These are phyloP conservation scores for Chironex yamaguchii DNA, from an alignment of 30 jellyfish, hydroid and myxozoan genomes.

Conservation along the genomic window DNA sequence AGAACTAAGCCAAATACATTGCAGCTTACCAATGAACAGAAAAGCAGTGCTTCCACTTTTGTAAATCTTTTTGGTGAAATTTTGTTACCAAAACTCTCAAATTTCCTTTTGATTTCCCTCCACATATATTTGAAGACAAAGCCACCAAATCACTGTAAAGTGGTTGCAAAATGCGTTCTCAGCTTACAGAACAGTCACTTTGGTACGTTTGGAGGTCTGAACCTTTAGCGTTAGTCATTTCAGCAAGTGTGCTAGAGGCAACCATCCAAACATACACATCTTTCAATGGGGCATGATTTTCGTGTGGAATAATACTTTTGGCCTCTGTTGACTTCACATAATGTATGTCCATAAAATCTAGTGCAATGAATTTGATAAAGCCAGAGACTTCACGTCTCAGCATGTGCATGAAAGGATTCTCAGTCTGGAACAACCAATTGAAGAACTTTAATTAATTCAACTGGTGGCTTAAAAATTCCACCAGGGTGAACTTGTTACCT, in stretches of 20 bases:
- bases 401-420: conserved; percentile 35
- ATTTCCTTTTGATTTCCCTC: no score
- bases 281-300: conserved; percentile 13
- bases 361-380: conserved; percentile 35
- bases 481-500: conserved; percentile 32
- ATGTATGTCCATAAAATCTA: conserved; percentile 22
- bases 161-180: no score
- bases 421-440: conserved; percentile 56
- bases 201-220: neutral
- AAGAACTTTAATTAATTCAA: conserved; percentile 49
- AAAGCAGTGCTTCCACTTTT: no score
- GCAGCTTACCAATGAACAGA: no score
- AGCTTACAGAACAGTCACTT: conserved; percentile 20
- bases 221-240: conserved; percentile 8
- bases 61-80: no score
- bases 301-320: conserved; percentile 10
- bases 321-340: conserved; percentile 16
- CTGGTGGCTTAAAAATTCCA: conserved; percentile 63
- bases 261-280: conserved; percentile 44
- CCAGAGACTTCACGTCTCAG: conserved; percentile 27
- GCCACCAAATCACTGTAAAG: no score
- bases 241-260: neutral
- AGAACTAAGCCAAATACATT: no score
- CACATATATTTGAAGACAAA: no score
- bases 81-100: no score